Conservation (phyloP, 35 echinoderm and acorn worm genomes). For the Holothuria glaberrima region DNA sequence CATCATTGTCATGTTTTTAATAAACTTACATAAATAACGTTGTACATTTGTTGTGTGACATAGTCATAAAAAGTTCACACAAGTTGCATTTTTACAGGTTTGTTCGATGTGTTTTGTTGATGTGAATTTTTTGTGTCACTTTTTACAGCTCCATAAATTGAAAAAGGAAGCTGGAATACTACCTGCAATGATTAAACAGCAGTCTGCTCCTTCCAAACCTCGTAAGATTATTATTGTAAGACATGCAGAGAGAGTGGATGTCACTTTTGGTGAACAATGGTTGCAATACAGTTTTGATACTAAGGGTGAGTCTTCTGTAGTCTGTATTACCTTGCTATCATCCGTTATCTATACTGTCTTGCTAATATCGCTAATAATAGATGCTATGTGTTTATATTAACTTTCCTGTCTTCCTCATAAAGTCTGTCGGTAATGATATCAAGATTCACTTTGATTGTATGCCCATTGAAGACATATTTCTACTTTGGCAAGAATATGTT, state of each 20-base stretch:
- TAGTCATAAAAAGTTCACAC: too few relatives aligned
- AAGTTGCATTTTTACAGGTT: too few relatives aligned
- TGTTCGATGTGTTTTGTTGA: too few relatives aligned
- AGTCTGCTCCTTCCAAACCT: slow-evolving; percentile 58
- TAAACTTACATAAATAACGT: too few relatives aligned
- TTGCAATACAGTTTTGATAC: slow-evolving; percentile 89
- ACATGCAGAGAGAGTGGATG: slow-evolving; percentile 95
- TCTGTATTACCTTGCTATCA: not conserved
- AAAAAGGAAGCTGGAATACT: slow-evolving; percentile 56
- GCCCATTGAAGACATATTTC: not conserved
- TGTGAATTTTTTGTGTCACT: too few relatives aligned
- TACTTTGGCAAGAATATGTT: not conserved
- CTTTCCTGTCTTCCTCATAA: not conserved
- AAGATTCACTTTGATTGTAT: not conserved
- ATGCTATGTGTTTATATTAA: not conserved
- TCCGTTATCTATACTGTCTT: not conserved
- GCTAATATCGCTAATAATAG: not conserved
- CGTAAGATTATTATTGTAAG: slow-evolving; percentile 80
- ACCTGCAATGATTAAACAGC: slow-evolving; percentile 32
- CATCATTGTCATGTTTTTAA: too few relatives aligned
- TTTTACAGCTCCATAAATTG: slow-evolving; percentile 67
- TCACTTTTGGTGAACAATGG: slow-evolving; percentile 98
- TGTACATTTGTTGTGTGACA: too few relatives aligned
- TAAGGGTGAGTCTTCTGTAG: slow-evolving; percentile 65
- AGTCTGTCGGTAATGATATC: too few relatives aligned